Evolutionary conservation across 1,140 invertebrate genomes (phyloP), one percentile per base, ranked within the genome.

Genomic region (Melitaea cinxia): DNA sequence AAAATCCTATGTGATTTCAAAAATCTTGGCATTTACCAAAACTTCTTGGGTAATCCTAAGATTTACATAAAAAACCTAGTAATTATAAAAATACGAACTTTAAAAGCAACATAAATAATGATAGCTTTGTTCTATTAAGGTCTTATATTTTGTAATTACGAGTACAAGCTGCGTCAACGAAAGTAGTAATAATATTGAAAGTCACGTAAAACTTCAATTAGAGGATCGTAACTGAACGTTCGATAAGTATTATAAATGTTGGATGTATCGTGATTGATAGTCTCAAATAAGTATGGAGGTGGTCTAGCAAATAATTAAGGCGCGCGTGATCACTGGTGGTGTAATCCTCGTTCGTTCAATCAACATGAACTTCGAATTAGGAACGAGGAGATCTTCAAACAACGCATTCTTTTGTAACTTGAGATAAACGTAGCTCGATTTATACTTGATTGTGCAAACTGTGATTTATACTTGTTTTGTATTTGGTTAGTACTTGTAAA

Each of bases 291-390:
- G 15, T 65, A 42, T 37, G 15, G 53, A 53, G 68, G 61, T 65
- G 50, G 52, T 61, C 63, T 69, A 63, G 63, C 63, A 62, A 60
- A 72, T 68, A 68, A 68, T 72, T 65, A 49, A 62, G 60, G 23
- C 14, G 26, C 33, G 45, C 63, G 55, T 65, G 55, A 65, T 65
- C 49, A 47, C 59, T 54, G 47, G 63, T 65, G 63, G 55, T 56
- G 63, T 65, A 65, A 65, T 65, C 49, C 57, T 50, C 49, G 71
- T 62, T 68, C 63, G 63, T 74, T 71, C 62, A 68, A 74, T 74
- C 65, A 65, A 71, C 72, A 70, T 71, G 68, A 68, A 70, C 28
- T 59, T 35, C 65, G 65, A 74, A 74, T 74, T 74, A 71, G 58
- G 72, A 62, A 65, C 72, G 68, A 73, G 68, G 71, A 73, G 71